Evolutionary conservation across 2,888 invertebrate genomes (phyloP), one percentile per base, ranked within the genome.

Genomic region (Stenurella melanura): DNA sequence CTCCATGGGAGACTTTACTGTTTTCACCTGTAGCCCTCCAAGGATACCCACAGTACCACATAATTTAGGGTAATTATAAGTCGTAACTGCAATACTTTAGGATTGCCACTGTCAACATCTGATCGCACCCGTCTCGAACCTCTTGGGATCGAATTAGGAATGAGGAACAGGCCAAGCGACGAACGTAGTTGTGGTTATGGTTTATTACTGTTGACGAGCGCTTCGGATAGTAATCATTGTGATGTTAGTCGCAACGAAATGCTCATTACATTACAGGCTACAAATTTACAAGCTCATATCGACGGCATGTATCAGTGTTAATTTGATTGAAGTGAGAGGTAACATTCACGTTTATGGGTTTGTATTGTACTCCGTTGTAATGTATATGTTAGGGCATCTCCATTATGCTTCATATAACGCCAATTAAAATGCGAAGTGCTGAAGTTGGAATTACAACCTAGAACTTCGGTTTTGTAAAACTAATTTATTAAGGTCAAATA

Each of bases 231-330:
- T 76, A 68, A 63, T 64, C 73, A 70, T 73, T 70, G 76, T 21
- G 42, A 15, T 60, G 38, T 70, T 50, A 60, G 21, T 21, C 18
- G 71, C 69, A 70, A 66, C 67, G 73, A 64, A 75, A 77, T 71
- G 70, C 72, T 66, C 70, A 38, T 66, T 66, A 68, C 76, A 69
- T 69, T 77, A 73, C 75, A 50, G 58, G 68, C 70, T 70, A 56
- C 64, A 79, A 77, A 79, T 79, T 79, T 79, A 79, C 76, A 75
- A 63, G 76, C 77, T 77, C 67, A 70, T 77, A 79, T 79, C 76
- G 76, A 79, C 73, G 75, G 69, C 60, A 19, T 67, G 66, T 75
- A 79, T 79, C 76, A 75, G 76, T 75, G 76, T 77, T 77, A 77
- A 79, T 79, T 77, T 75, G 70, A 61, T 70, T 61, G 42, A 38